These are phyloP conservation scores for Agrenia bidenticulata DNA, from an alignment of 2,888 invertebrate genomes.

Conservation along the genomic window DNA sequence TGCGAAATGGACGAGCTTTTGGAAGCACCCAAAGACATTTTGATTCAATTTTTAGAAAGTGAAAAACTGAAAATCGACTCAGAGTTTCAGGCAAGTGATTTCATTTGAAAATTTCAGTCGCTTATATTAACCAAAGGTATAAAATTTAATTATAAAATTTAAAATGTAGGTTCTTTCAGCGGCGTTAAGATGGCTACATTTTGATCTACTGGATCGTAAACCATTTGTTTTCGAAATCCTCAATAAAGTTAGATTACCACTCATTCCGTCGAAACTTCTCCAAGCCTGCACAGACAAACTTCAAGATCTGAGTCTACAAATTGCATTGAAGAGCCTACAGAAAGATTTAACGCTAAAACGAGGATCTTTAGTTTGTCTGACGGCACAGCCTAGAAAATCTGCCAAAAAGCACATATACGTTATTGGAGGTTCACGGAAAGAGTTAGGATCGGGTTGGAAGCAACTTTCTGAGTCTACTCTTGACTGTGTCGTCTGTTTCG, in stretches of 20 bases:
- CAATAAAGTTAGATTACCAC: constrained; percentile 75
- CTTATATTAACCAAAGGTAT: neutral
- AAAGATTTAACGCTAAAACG: constrained; percentile 64
- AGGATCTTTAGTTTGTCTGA: constrained; percentile 46
- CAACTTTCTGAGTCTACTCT: constrained; percentile 77
- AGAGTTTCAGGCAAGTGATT: constrained; percentile 75
- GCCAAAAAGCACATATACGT: constrained; percentile 85
- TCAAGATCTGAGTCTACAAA: constrained; percentile 59
- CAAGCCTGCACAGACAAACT: constrained; percentile 76
- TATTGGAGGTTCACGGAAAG: constrained; percentile 83
- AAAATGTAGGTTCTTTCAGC: constrained; percentile 71
- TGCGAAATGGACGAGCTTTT: constrained; percentile 79
- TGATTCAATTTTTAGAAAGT: constrained; percentile 76
- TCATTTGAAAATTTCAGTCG: constrained; percentile 1
- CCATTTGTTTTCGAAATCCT: constrained; percentile 84
- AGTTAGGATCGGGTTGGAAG: constrained; percentile 71
- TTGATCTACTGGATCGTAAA: constrained; percentile 73
- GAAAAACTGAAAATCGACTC: constrained; percentile 84
- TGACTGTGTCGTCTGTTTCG: constrained; percentile 79
- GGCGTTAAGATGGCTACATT: constrained; percentile 82
- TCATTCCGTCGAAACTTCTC: constrained; percentile 76
- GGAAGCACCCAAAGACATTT: constrained; percentile 74
- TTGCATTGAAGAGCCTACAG: constrained; percentile 74
- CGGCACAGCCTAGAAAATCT: constrained; percentile 57
- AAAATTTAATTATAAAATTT: neutral